phyloP scores from a whole-genome alignment of 2,113 vertebrate genomes.

The Hepsetus odoe region DNA sequence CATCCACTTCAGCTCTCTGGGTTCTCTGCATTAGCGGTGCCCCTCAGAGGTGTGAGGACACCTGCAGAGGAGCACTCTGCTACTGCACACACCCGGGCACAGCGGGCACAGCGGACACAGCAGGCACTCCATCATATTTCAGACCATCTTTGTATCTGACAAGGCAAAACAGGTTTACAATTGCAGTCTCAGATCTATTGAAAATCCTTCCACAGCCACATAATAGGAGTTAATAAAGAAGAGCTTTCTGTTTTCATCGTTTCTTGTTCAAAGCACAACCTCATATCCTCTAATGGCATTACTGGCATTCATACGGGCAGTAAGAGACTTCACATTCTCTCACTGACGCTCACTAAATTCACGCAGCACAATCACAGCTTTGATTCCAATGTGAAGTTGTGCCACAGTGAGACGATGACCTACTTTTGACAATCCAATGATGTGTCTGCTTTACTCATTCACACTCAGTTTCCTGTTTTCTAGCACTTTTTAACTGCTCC shows the following conservation, averaged over 20 bases:
- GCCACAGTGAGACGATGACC: slow-evolving; percentile 58
- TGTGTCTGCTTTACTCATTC: slow-evolving; percentile 54
- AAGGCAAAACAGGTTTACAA: background rate
- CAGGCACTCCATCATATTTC: background rate
- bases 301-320: background rate
- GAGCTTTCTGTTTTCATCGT: background rate
- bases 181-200: background rate
- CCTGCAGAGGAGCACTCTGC: background rate
- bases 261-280: background rate
- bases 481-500: slow-evolving; percentile 38
- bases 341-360: slow-evolving; percentile 44
- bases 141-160: background rate
- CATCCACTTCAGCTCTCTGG: background rate
- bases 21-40: background rate
- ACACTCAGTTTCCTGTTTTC: slow-evolving; percentile 19
- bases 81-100: background rate
- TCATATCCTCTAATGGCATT: slow-evolving; percentile 6
- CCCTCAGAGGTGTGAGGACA: background rate
- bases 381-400: slow-evolving; percentile 56
- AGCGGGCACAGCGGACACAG: too few relatives aligned
- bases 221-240: background rate
- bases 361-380: slow-evolving; percentile 59
- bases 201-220: background rate
- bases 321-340: background rate
- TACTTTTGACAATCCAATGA: slow-evolving; percentile 63